phyloP scores from a whole-genome alignment of 2,888 invertebrate species.

The Ectobius pallidus region DNA sequence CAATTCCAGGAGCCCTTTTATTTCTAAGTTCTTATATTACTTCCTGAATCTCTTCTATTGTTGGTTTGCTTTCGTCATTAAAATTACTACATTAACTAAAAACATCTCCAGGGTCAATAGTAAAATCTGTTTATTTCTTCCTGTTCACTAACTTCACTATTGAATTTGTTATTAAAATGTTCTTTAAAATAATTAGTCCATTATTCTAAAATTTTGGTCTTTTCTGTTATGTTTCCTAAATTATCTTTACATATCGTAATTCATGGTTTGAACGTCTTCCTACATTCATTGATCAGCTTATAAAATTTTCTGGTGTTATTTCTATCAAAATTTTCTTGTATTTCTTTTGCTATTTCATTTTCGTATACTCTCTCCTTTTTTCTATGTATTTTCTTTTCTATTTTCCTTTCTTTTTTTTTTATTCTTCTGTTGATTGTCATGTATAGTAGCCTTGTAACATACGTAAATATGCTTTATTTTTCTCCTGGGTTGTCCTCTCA shows the following conservation, averaged over 20 bases:
- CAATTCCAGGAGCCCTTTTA: too few relatives aligned
- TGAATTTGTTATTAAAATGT: not conserved
- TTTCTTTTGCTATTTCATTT: not conserved
- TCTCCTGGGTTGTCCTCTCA: not conserved
- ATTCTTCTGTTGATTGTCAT: not conserved
- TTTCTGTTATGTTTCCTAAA: too few relatives aligned
- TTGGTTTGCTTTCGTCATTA: too few relatives aligned
- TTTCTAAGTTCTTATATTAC: too few relatives aligned
- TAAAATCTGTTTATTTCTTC: too few relatives aligned
- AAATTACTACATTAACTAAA: too few relatives aligned
- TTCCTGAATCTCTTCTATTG: too few relatives aligned
- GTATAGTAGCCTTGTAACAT: not conserved
- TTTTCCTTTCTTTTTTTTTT: not conserved
- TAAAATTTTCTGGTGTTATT: not conserved
- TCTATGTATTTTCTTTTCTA: not conserved
- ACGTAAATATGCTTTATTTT: slow-evolving; percentile 3
- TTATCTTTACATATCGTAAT: too few relatives aligned
- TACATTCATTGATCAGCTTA: not conserved
- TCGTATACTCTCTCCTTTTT: not conserved
- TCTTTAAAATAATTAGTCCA: not conserved
- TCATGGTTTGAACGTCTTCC: not conserved
- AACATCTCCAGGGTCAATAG: too few relatives aligned
- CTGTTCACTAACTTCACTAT: not conserved
- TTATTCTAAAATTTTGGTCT: too few relatives aligned
- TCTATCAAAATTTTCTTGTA: not conserved